Conservation (phyloP, 1,140 invertebrate species). For the Spodoptera litura region DNA sequence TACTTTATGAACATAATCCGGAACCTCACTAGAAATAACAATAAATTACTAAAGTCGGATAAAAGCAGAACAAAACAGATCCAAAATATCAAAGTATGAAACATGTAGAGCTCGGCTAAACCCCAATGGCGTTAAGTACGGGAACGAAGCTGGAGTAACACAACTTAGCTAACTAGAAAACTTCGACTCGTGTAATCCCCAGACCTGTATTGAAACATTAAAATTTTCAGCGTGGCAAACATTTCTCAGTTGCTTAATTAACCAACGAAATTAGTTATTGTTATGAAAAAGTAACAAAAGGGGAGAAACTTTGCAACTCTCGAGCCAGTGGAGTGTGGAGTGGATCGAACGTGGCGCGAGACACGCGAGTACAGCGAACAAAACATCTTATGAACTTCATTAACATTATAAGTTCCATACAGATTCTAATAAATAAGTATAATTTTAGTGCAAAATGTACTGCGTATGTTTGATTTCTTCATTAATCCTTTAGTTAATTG, state of each 20-base stretch:
- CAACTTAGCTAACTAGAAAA: slow-evolving; percentile 31
- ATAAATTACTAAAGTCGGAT: neutral
- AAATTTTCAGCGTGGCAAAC: slow-evolving; percentile 53
- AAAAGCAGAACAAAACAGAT: slow-evolving; percentile 13
- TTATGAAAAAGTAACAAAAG: slow-evolving; percentile 70
- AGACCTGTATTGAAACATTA: slow-evolving; percentile 53
- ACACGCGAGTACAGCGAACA: slow-evolving; percentile 32
- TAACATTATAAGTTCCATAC: too few relatives aligned
- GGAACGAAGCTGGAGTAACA: slow-evolving; percentile 26
- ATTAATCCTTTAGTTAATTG: too few relatives aligned
- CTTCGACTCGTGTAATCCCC: slow-evolving; percentile 42
- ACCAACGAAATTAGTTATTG: slow-evolving; percentile 71
- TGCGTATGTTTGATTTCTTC: too few relatives aligned
- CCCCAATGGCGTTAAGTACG: slow-evolving; percentile 17
- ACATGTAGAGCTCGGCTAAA: slow-evolving; percentile 12
- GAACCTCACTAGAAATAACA: neutral
- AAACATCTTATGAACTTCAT: too few relatives aligned
- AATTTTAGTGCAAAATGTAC: too few relatives aligned
- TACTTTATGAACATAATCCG: neutral
- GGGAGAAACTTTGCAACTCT: slow-evolving; percentile 59
- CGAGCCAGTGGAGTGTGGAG: slow-evolving; percentile 54
- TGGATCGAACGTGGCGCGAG: slow-evolving; percentile 24
- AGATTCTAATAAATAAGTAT: too few relatives aligned
- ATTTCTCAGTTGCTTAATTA: slow-evolving; percentile 66
- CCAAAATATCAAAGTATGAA: slow-evolving; percentile 28